Evolutionary conservation across 2,888 invertebrate species (phyloP).

Genomic region (Arge pagana): DNA sequence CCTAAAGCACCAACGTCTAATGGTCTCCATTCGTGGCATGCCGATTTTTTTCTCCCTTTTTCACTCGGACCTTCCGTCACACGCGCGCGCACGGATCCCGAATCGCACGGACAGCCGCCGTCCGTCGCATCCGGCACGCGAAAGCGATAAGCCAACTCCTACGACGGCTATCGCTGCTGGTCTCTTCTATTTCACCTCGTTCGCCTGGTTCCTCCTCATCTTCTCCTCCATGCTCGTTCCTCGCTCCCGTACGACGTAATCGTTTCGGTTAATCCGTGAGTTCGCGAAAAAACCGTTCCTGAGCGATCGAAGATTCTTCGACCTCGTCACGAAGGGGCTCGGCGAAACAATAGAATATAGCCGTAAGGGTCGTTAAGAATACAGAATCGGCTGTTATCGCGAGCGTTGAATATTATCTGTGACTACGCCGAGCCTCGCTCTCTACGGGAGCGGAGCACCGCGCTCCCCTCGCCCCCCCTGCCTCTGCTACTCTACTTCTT

Average conservation of each 20-base stretch:
- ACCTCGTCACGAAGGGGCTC: slow-evolving; percentile 30
- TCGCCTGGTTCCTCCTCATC: no score
- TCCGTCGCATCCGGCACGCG: no score
- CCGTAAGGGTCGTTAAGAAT: slow-evolving; percentile 40
- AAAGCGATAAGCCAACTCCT: no score
- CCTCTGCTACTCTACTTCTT: no score
- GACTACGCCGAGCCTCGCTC: neutral
- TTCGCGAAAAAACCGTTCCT: neutral
- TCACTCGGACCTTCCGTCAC: no score
- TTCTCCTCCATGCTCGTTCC: no score
- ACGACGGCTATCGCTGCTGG: no score
- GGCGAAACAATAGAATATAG: slow-evolving; percentile 36
- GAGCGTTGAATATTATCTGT: slow-evolving; percentile 41
- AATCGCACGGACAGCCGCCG: no score
- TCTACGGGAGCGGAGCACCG: slow-evolving; percentile 4
- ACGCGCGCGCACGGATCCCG: no score
- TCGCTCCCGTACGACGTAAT: no score
- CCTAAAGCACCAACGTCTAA: slow-evolving; percentile 30
- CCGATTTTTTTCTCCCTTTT: slow-evolving; percentile 25
- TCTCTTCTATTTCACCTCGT: no score
- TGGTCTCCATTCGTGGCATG: slow-evolving; percentile 47
- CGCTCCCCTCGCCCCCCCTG: no score
- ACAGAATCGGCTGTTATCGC: slow-evolving; percentile 38
- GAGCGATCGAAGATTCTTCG: slow-evolving; percentile 13
- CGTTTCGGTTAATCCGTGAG: slow-evolving; percentile 6